Percentiles rank a stretch among this genome's conserved stretches.
Conservation (phyloP, 2,888 invertebrate genomes). For the Cephus spinipes region DNA sequence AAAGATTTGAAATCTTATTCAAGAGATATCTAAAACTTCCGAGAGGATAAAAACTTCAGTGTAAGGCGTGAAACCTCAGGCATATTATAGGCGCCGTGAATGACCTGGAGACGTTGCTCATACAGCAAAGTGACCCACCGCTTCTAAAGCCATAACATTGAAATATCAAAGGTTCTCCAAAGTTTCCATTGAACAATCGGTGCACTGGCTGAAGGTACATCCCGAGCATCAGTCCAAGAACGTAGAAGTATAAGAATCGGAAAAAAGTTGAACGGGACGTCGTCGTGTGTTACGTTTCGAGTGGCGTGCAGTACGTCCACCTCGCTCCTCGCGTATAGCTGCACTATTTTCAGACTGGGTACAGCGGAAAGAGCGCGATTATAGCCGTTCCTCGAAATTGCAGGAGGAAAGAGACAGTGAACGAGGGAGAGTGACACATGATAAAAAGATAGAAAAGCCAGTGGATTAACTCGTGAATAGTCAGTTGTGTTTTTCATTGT, state of each 20-base stretch:
- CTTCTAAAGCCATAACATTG: background rate
- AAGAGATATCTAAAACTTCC: background rate
- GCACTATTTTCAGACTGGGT: background rate
- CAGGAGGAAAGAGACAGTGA: background rate
- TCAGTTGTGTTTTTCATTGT: background rate
- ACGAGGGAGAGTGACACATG: background rate
- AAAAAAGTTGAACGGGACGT: background rate
- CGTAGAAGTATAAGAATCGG: background rate
- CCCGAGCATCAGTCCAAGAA: background rate
- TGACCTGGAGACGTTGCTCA: background rate
- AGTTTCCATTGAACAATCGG: background rate
- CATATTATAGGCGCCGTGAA: background rate
- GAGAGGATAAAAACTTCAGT: background rate
- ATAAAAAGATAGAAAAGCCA: background rate
- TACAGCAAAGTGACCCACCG: background rate
- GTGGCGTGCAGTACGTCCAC: background rate
- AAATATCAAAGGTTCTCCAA: background rate
- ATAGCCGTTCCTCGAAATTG: background rate
- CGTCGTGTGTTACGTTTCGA: background rate
- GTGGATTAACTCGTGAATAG: background rate
- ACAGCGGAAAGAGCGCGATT: background rate
- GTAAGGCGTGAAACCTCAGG: background rate
- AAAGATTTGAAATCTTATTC: background rate
- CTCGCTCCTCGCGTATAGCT: background rate
- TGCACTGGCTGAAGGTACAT: background rate